Percentiles rank a stretch among this genome's conserved stretches.
These are phyloP conservation scores for Rhabdomys pumilio DNA, from an alignment of 2,797 vertebrate species.

Conservation along the genomic window DNA sequence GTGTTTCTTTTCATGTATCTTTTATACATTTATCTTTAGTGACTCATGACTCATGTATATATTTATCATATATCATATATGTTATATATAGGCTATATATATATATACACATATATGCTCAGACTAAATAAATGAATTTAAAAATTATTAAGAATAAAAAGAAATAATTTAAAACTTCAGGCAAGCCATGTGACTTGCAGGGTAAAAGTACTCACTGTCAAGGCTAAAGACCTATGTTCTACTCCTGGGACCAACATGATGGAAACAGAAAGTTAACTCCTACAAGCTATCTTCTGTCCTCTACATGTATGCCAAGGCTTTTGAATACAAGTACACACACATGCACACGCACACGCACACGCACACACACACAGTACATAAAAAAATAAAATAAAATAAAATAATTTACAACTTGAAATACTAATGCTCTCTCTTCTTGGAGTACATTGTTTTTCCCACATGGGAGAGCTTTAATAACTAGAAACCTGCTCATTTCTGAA, in stretches of 20 bases:
- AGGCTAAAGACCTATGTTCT: neutral
- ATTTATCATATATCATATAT: neutral
- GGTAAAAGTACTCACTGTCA: neutral
- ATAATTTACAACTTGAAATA: neutral
- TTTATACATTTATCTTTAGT: neutral
- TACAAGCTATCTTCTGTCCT: neutral
- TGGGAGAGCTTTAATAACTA: neutral
- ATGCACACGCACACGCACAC: neutral
- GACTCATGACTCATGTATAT: neutral
- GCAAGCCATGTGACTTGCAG: neutral
- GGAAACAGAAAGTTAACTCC: neutral
- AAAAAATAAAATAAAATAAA: neutral
- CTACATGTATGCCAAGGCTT: too few relatives aligned
- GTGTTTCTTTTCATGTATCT: neutral
- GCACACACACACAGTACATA: neutral
- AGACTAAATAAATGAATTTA: neutral
- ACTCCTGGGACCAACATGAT: neutral
- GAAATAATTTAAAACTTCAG: neutral
- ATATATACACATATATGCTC: neutral
- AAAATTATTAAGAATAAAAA: neutral
- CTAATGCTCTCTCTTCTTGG: neutral
- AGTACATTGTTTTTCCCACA: neutral
- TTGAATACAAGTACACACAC: neutral
- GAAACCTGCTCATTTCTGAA: neutral
- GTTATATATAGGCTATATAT: neutral